Evolutionary conservation across 37 sponge, comb jelly and placozoan genomes (phyloP), one percentile per base, ranked within the genome.

Genomic region (Hormiphora californensis): DNA sequence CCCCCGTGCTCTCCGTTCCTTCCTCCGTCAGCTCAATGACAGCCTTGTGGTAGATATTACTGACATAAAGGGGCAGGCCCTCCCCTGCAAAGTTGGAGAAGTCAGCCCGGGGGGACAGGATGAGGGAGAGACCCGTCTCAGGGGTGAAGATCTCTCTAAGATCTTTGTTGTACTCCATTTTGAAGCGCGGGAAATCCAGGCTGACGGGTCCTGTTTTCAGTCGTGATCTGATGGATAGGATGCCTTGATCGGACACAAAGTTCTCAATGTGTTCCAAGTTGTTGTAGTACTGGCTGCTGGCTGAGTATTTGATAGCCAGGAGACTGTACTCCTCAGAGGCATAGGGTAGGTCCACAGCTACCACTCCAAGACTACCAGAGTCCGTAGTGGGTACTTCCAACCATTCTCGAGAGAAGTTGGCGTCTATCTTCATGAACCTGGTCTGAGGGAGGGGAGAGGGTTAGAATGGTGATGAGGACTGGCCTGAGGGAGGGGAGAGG

Each of bases 31-130:
- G 46, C 46, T 32, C 81, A 0, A 73, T 41, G 3, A 33, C 41
- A 9, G 81, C 81, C 44, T 73, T 73, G 81, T 73, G 81, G 81
- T 43, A 43, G 43, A 73, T 73, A 28, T 73, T 73, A 28, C 81
- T 73, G 81, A 73, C 43, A 46, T 73, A 73, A 28, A 73, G 35
- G n/a, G n/a, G n/a, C n/a, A n/a, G n/a, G n/a, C n/a, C n/a, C n/a
- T 33, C 44, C 27, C 43, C 46, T 33, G 35, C 81, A 40, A 73
- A 73, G 27, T 40, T 40, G 46, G 46, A 43, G 81, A 43, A 73
- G 81, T 73, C 35, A 17, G 81, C 81, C 21, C 81, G 81, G 21
- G 81, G 81, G 0, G 81, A 73, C 4, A 73, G 43, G 9, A 73
- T 46, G 17, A 73, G 40, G 27, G 46, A 43, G 9, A 73, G 81